phyloP scores from a whole-genome alignment of 2,797 vertebrate species.

The Borostomias antarcticus region DNA sequence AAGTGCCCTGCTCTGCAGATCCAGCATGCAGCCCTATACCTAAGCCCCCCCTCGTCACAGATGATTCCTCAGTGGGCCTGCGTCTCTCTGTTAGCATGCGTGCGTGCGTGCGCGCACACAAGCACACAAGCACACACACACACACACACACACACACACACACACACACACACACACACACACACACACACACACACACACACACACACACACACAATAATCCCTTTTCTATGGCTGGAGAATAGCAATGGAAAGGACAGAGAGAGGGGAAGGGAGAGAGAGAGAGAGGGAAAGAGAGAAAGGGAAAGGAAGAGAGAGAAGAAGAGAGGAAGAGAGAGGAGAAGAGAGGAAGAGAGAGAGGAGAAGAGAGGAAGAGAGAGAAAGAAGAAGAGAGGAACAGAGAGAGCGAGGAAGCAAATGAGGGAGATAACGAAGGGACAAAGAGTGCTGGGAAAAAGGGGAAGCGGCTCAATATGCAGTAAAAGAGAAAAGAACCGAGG shows the following conservation, averaged over 20 bases:
- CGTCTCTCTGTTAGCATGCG: constrained; percentile 41
- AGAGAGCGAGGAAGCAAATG: no score
- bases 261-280: background rate
- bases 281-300: background rate
- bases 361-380: background rate
- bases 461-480: no score
- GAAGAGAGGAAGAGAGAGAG: no score
- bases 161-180: background rate
- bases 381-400: background rate
- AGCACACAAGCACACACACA: no score
- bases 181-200: no score
- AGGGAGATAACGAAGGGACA: background rate
- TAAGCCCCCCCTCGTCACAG: background rate
- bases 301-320: background rate
- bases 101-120: no score
- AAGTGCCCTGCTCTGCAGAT: constrained; percentile 40
- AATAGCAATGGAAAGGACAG: background rate
- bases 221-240: background rate
- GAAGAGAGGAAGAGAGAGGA: background rate
- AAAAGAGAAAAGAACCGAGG: background rate
- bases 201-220: background rate
- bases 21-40: constrained; percentile 27
- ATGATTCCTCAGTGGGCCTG: constrained; percentile 45
- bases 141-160: background rate
- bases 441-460: background rate